Conservation (phyloP, 37 sponge, comb jelly and placozoan species). For the Halisarca cf. caerulea region DNA sequence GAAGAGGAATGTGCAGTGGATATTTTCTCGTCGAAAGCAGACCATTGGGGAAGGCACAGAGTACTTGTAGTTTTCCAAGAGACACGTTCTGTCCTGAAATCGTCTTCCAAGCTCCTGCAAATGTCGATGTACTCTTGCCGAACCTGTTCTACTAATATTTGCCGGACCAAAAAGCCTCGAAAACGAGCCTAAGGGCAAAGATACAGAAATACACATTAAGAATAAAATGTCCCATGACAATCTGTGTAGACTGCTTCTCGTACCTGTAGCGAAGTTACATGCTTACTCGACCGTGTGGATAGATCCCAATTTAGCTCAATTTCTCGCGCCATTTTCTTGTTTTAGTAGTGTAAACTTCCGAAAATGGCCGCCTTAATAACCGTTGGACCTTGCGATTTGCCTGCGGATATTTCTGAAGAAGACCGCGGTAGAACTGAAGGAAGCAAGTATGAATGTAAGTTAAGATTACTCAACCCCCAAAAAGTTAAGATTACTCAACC, state of each 20-base stretch:
- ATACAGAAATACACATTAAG: not conserved
- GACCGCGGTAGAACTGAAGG: not conserved
- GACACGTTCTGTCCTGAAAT: not conserved
- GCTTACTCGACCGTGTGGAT: too few species aligned
- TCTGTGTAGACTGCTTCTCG: too few species aligned
- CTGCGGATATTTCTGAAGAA: not conserved
- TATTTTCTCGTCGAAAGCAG: not conserved
- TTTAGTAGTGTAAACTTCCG: too few species aligned
- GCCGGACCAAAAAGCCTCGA: conserved; percentile 26
- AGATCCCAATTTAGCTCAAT: too few species aligned
- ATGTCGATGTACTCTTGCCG: conserved; percentile 51
- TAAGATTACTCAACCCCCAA: not conserved
- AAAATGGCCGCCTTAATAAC: conserved; percentile 10
- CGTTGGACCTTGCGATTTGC: conserved; percentile 1
- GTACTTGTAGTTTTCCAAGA: not conserved
- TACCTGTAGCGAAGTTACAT: too few species aligned
- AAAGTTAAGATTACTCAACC: too few species aligned
- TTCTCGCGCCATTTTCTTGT: conserved; percentile 9
- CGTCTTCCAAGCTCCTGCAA: conserved; percentile 27
- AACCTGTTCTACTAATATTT: conserved; percentile 33
- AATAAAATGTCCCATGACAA: too few species aligned
- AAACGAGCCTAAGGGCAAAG: conserved; percentile 26
- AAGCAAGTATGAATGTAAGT: conserved; percentile 75
- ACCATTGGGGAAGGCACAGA: not conserved
- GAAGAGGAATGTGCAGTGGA: not conserved